Percentiles rank a stretch among this genome's conserved stretches.
phyloP scores from a whole-genome alignment of 2,113 vertebrate genomes.

The Semnornis frantzii region DNA sequence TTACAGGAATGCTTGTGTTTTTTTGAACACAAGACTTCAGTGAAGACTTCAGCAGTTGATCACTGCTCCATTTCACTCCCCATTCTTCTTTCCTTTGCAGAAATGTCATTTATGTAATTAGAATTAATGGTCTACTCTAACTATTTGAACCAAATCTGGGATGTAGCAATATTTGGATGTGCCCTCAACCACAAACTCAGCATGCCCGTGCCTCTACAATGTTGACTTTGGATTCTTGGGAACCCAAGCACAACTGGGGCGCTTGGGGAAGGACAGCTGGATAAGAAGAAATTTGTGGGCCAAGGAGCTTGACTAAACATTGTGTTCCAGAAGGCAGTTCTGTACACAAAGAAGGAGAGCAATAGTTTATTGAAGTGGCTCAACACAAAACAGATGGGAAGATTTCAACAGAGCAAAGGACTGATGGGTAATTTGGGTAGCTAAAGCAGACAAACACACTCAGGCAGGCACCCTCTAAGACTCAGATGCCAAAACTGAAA shows the following conservation, averaged over 20 bases:
- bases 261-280: conserved; percentile 47
- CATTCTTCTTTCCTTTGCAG: conserved; percentile 63
- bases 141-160: conserved; percentile 62
- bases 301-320: conserved; percentile 46
- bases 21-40: conserved; percentile 10
- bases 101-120: conserved; percentile 66
- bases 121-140: conserved; percentile 53
- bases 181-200: conserved; percentile 64
- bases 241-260: conserved; percentile 43
- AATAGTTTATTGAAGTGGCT: conserved; percentile 34
- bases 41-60: conserved; percentile 54
- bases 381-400: conserved; percentile 53
- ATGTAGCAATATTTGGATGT: conserved; percentile 67
- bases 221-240: conserved; percentile 63
- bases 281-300: conserved; percentile 34
- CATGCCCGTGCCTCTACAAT: conserved; percentile 48
- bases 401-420: conserved; percentile 33
- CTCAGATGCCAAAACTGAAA: neutral
- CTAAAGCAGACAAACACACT: neutral
- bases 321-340: conserved; percentile 42
- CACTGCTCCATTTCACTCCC: conserved; percentile 44
- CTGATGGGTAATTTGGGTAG: neutral
- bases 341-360: conserved; percentile 33
- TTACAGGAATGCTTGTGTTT: conserved; percentile 63
- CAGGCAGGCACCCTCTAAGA: neutral